These are phyloP conservation scores for Leucophora obtusa DNA, from an alignment of 2,888 invertebrate species.

Conservation along the genomic window DNA sequence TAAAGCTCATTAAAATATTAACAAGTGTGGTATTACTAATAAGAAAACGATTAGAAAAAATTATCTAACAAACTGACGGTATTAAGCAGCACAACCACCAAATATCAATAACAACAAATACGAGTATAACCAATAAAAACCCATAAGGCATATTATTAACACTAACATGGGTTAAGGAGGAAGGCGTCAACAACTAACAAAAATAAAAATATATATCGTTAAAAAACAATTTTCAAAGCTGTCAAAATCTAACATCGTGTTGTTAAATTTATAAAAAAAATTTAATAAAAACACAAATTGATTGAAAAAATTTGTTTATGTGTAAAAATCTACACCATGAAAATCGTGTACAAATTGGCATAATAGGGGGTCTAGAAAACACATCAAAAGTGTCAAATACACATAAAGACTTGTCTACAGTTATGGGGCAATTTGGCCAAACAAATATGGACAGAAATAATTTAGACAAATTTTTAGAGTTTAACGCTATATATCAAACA, in stretches of 20 bases:
- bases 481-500: slow-evolving; percentile 28
- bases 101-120: background rate
- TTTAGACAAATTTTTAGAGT: slow-evolving; percentile 12
- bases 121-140: slow-evolving; percentile 24
- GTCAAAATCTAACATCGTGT: slow-evolving; percentile 15
- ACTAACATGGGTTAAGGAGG: slow-evolving; percentile 39
- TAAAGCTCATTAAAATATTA: background rate
- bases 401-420: background rate
- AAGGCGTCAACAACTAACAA: slow-evolving; percentile 36
- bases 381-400: slow-evolving; percentile 45
- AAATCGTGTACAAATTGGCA: slow-evolving; percentile 45
- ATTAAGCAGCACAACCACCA: background rate
- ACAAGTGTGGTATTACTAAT: slow-evolving; percentile 25
- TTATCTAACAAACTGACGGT: slow-evolving; percentile 8
- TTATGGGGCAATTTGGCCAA: background rate
- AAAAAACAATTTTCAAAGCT: slow-evolving; percentile 38
- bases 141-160: slow-evolving; percentile 47
- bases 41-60: slow-evolving; percentile 19
- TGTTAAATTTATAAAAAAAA: slow-evolving; percentile 17
- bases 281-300: slow-evolving; percentile 47
- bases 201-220: background rate
- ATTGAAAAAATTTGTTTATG: slow-evolving; percentile 18
- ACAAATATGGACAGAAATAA: background rate
- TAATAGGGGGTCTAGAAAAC: slow-evolving; percentile 50
- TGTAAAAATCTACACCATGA: slow-evolving; percentile 32